Evolutionary conservation across 2,113 vertebrate genomes (phyloP).

Genomic region (Alexandromys fortis): DNA sequence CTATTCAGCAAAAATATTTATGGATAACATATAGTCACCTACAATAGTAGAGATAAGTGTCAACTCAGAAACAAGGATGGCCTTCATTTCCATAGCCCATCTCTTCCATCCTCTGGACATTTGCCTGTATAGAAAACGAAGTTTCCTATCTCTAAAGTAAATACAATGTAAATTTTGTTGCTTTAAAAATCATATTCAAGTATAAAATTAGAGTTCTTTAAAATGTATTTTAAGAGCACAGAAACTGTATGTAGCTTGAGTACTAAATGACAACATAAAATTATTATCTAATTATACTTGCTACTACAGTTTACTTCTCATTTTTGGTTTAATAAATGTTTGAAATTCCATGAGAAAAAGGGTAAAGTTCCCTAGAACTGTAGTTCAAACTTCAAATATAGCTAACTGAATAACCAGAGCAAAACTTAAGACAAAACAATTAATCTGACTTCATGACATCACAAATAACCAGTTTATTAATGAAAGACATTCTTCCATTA

Average conservation of each 20-base stretch:
- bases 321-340: slow-evolving; percentile 44
- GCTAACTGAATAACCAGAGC: background rate
- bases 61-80: background rate
- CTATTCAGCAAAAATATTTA: background rate
- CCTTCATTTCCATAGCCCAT: background rate
- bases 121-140: background rate
- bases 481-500: slow-evolving; percentile 42
- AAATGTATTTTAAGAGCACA: background rate
- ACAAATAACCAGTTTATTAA: slow-evolving; percentile 43
- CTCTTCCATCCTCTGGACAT: background rate
- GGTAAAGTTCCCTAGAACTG: background rate
- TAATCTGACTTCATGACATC: background rate
- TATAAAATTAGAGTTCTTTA: background rate
- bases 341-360: background rate
- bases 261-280: background rate
- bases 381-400: background rate
- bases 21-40: background rate
- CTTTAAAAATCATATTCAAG: background rate
- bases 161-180: background rate
- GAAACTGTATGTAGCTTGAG: background rate
- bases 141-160: background rate
- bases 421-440: slow-evolving; percentile 30
- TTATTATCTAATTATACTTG: background rate
- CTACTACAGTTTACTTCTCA: background rate
- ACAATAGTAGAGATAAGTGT: background rate